Evolutionary conservation across 1,140 invertebrate species (phyloP), one percentile per base, ranked within the genome.

Genomic region (Drosophila santomea): DNA sequence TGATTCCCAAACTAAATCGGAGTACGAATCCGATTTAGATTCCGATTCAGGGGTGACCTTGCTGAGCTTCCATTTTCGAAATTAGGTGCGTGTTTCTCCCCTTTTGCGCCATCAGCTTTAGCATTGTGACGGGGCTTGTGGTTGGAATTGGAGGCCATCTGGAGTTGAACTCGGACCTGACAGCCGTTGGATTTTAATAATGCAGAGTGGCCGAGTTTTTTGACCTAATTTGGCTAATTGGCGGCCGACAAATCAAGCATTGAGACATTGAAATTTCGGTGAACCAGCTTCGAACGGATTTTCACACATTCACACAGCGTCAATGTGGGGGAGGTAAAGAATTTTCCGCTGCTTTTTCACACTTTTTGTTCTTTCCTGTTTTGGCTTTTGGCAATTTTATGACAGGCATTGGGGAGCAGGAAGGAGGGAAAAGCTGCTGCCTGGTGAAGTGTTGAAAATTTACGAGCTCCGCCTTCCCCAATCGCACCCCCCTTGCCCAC

Each of bases 401-500:
- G 81, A 86, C 74, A 71, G 47, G 47, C 54, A 14, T 10, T 59
- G 48, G 35, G 17, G 12, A 36, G 36, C 11, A n/a, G 39, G 20
- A 17, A 35, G 17, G 25, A 15, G 25, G 35, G 25, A 47, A 38
- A 43, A 43, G 69, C 61, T 66, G 75, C 41, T 83, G 79, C 76
- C 83, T 78, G 74, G 51, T 82, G 82, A 86, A 86, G 83, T 88
- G 79, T 69, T 82, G 83, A 78, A 88, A 82, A 88, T 88, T 86
- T 86, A 88, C 83, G 83, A 83, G 75, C 69, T 74, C 41, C 66
- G 51, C 28, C 15, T 12, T 8, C 51, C 54, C 38, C 36, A 43
- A 45, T 32, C 32, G 15, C 69, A 50, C 59, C 39, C 20, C 20
- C 55, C 12, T 43, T 44, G 50, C 62, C 59, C 54, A 74, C 71